Base-by-base conservation (phyloP, 2,113 vertebrate species). In the Engraulis encrasicolus region DNA sequence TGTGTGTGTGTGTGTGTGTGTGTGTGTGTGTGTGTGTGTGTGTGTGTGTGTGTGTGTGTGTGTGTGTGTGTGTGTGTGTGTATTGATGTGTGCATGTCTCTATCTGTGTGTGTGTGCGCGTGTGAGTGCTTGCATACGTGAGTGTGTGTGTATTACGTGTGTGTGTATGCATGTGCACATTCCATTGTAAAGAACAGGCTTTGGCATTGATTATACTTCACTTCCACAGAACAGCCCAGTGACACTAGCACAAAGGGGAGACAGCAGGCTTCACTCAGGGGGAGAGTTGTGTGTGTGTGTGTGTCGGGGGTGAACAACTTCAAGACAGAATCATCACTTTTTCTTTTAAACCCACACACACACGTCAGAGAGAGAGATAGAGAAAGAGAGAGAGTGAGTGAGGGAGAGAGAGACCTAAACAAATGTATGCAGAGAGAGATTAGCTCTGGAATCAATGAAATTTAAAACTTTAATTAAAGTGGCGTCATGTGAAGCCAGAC, bases 301-400 rank as follows among this genome's bases (percentile, higher is more conserved):
- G n/a, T n/a, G n/a, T n/a, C n/a, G n/a, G n/a, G n/a, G n/a, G n/a
- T n/a, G n/a, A n/a, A n/a, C n/a, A n/a, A n/a, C n/a, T n/a, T n/a
- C n/a, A n/a, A n/a, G n/a, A n/a, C n/a, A n/a, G n/a, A n/a, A n/a
- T n/a, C n/a, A n/a, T n/a, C n/a, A n/a, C n/a, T n/a, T n/a, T n/a
- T n/a, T n/a, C n/a, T n/a, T n/a, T n/a, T n/a, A n/a, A n/a, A n/a
- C n/a, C n/a, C n/a, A n/a, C n/a, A n/a, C n/a, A n/a, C n/a, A n/a
- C n/a, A n/a, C n/a, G n/a, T n/a, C n/a, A 52, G 79, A 80, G 45
- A 80, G 79, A 50, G 40, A 52, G 45, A 80, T 15, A 80, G 79
- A 52, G 19, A 11, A 19, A 80, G 40, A 80, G 45, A 45, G 15
- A 80, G 45, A 34, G 40, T 18, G 45, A 80, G 34, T 48, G 79